Evolutionary conservation across 1,140 invertebrate species (phyloP), one percentile per base, ranked within the genome.

Genomic region (Zaprionus tsacasi): DNA sequence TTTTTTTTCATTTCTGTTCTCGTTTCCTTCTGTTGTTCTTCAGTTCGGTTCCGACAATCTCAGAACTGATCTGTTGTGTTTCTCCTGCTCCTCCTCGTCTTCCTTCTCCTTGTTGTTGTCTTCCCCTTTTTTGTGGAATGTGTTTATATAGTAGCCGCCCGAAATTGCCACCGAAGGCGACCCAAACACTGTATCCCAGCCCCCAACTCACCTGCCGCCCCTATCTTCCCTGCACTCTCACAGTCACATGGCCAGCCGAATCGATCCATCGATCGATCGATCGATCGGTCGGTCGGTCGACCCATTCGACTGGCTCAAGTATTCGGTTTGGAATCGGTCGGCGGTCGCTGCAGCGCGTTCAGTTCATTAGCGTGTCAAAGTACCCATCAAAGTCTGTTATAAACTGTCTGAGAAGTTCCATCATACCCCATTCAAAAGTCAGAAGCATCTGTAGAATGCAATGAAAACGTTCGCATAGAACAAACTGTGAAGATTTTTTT

Each of bases 121-220:
- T 48, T 17, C 2, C 10, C 15, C 45, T 8, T 8, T 48, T 21
- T 25, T 80, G 69, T 50, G 82, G 82, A 86, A 86, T 86, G 82
- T 88, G 82, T 86, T 86, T 86, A 86, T 86, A 86, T 86, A 86
- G 68, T 87, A 82, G 79, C 52, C 15, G 45, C 60, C 55, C 52
- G 54, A 33, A 50, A 12, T 59, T 60, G 64, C 73, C 78, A 70
- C 50, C 69, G 54, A 67, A 68, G 63, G 65, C 65, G 69, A 52
- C 67, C 48, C 63, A 50, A 25, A 17, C 35, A 30, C 27, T 30
- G 27, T 50, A 13, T 15, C 8, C 40, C 40, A 45, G 2, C n/a
- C 43, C 43, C 7, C 45, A 25, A 10, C 21, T 30, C 27, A 61
- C 45, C 33, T 50, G 59, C 43, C 35, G n/a, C 27, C 11, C 27